Conservation (phyloP, 2,888 invertebrate species). For the Eilema sororculum region DNA sequence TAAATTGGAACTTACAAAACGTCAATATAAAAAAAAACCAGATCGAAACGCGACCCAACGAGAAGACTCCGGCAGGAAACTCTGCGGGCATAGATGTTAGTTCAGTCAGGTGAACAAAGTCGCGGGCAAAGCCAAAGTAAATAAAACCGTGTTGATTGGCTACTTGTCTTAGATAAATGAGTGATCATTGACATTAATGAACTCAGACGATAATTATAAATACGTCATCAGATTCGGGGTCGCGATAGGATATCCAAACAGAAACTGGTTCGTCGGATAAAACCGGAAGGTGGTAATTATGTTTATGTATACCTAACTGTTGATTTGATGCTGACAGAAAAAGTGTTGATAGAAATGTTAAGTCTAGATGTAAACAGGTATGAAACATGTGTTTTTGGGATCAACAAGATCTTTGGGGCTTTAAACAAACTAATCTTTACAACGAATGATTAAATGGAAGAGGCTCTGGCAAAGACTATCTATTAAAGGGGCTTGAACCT, state of each 20-base stretch:
- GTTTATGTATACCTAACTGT: neutral
- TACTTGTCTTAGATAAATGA: constrained; percentile 8
- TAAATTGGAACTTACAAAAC: too few relatives aligned
- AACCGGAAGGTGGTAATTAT: constrained; percentile 12
- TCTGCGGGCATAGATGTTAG: too few relatives aligned
- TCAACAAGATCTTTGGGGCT: too few relatives aligned
- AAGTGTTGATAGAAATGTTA: neutral
- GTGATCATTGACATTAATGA: constrained; percentile 7
- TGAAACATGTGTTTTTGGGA: neutral
- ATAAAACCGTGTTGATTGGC: neutral
- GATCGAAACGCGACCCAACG: too few relatives aligned
- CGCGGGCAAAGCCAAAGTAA: neutral
- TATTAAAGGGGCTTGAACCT: too few relatives aligned
- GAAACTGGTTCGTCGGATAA: constrained; percentile 10
- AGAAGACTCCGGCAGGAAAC: too few relatives aligned
- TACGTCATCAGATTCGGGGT: constrained; percentile 3
- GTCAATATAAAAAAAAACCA: too few relatives aligned
- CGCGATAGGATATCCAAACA: constrained; percentile 1
- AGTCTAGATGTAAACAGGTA: neutral
- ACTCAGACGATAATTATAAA: constrained; percentile 4
- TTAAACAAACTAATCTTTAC: too few relatives aligned
- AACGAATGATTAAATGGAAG: too few relatives aligned
- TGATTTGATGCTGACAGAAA: neutral
- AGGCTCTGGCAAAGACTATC: too few relatives aligned
- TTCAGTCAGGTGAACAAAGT: too few relatives aligned